Evolutionary conservation across 1,140 invertebrate genomes (phyloP).

Genomic region (Heliconius hewitsoni): DNA sequence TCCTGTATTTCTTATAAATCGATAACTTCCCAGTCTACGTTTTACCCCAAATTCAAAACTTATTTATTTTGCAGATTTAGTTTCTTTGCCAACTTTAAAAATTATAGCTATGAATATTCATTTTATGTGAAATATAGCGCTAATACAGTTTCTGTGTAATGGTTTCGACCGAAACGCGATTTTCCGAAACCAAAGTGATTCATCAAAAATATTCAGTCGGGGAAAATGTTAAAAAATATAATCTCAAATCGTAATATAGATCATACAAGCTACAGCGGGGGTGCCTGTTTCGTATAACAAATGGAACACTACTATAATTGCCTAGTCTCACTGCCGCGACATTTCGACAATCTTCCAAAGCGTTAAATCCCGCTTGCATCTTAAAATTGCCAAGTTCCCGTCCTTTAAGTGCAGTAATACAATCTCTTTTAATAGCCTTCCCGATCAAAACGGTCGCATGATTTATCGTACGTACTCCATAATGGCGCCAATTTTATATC

Average conservation of each 20-base stretch:
- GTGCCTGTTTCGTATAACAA: neutral
- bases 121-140: slow-evolving; percentile 20
- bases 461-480: slow-evolving; percentile 22
- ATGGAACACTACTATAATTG: neutral
- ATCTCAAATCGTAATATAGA: neutral
- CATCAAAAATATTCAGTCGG: no score
- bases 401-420: slow-evolving; percentile 31
- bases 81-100: slow-evolving; percentile 27
- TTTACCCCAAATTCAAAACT: slow-evolving; percentile 20
- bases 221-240: neutral
- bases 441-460: slow-evolving; percentile 27
- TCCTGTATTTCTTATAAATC: neutral
- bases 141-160: neutral
- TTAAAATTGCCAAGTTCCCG: slow-evolving; percentile 24
- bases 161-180: neutral
- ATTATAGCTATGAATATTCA: slow-evolving; percentile 25
- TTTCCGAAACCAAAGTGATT: neutral
- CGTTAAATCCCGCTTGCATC: slow-evolving; percentile 19
- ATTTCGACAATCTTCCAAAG: slow-evolving; percentile 2
- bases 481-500: slow-evolving; percentile 30
- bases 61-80: slow-evolving; percentile 23
- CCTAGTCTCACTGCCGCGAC: neutral
- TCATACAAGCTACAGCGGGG: neutral
- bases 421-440: slow-evolving; percentile 34
- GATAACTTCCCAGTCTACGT: slow-evolving; percentile 2